Evolutionary conservation across 2,113 vertebrate genomes (phyloP).

Genomic region (Eublepharis macularius): DNA sequence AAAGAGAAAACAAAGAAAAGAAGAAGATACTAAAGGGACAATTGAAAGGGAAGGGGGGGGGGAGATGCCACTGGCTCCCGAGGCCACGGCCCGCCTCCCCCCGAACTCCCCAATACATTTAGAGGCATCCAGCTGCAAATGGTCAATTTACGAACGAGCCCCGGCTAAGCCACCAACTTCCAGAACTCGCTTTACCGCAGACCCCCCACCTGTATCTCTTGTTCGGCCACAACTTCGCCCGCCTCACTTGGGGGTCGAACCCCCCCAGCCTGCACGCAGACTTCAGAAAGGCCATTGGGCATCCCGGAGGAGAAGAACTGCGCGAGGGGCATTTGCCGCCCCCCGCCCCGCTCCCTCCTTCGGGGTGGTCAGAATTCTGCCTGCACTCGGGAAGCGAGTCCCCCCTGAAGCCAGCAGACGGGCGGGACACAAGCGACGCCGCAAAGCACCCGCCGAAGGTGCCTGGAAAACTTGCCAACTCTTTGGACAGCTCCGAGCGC

Average conservation of each 20-base stretch:
- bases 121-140: conserved; percentile 33
- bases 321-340: too few species aligned
- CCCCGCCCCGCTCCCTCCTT: conserved; percentile 19
- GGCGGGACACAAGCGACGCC: neutral
- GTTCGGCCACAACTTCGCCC: conserved; percentile 57
- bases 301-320: conserved; percentile 17
- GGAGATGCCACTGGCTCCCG: conserved; percentile 8
- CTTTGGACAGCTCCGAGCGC: too few species aligned
- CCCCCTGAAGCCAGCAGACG: neutral
- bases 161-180: neutral
- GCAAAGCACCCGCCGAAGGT: neutral
- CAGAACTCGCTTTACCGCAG: conserved; percentile 14
- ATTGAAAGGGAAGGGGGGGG: neutral
- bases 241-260: conserved; percentile 47
- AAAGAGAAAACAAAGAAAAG: conserved; percentile 6
- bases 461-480: too few species aligned
- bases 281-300: conserved; percentile 60
- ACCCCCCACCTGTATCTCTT: conserved; percentile 50
- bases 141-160: neutral
- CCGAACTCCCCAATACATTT: neutral
- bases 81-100: neutral
- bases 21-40: neutral
- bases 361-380: neutral
- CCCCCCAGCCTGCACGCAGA: conserved; percentile 46
- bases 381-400: neutral